Base-by-base conservation (phyloP, 2,797 vertebrate species). In the Ptychadena robeensis region DNA sequence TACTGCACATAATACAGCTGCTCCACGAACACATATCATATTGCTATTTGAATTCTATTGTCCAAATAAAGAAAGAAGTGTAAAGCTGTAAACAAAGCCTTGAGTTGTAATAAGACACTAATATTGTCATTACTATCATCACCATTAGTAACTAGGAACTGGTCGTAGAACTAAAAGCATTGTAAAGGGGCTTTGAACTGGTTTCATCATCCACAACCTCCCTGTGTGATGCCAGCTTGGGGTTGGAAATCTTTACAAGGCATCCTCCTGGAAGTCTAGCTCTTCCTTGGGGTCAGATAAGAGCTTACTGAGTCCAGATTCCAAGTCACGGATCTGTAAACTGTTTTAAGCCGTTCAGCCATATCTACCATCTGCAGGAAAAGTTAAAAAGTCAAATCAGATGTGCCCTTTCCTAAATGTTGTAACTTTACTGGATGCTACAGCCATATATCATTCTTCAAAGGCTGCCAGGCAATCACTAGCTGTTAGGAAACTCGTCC, bases 381-480 rank as follows among this genome's bases (percentile, higher is more conserved):
- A 48, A 35, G 66, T 28, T 67, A 38, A 32, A 82, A 78, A 82
- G 68, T 59, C 57, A 38, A 83, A 79, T 79, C 63, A 79, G 75
- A 73, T 83, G 75, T 83, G 82, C 34, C 70, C 40, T 79, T 72
- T 76, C 53, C 31, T 72, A 48, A 73, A 73, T 18, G 10, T 63
- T 73, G 73, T 57, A 66, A 83, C 31, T 73, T 79, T 65, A 73
- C 61, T 59, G 44, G 31, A 38, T 48, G 28, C 27, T 59, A 64
- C 64, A 64, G 66, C 63, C 73, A 40, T 77, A 77, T 48, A 77
- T 77, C 73, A 64, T 48, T 82, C 73, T 82, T 77, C 73, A 82
- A 82, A 82, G 81, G 44, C 65, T 61, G 3, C 66, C 28, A 9
- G 35, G 30, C 61, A 53, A 61, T 38, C 34, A n/a, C 22, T 66